phyloP scores from a whole-genome alignment of 2,797 vertebrate species.

The Acanthurus tractus region DNA sequence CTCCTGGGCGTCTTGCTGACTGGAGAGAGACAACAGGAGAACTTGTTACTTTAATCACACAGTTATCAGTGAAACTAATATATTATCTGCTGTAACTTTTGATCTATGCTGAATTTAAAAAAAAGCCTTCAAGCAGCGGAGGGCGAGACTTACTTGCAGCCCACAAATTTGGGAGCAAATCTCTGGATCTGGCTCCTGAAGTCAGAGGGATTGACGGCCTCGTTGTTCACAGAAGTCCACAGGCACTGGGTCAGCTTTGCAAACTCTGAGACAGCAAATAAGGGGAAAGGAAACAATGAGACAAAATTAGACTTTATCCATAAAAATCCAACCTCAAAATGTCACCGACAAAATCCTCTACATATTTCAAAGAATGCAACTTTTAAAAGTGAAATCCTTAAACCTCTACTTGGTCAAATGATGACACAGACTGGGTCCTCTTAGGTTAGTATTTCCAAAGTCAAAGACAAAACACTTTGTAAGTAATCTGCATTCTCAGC shows the following conservation, averaged over 20 bases:
- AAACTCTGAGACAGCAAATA: conserved; percentile 86
- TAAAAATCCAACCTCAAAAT: background rate
- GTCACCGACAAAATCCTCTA: background rate
- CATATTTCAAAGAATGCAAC: background rate
- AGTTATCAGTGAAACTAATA: too few relatives aligned
- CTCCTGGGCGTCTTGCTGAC: conserved; percentile 98
- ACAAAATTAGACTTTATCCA: background rate
- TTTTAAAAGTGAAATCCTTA: too few relatives aligned
- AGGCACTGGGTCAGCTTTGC: conserved; percentile 93
- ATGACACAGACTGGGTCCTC: background rate
- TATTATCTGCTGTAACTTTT: too few relatives aligned
- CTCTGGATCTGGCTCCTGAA: conserved; percentile 97
- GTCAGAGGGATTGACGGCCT: conserved; percentile 93
- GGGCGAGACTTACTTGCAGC: conserved; percentile 91
- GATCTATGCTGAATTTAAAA: background rate
- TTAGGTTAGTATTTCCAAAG: background rate
- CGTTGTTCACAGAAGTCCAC: conserved; percentile 92
- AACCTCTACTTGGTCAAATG: background rate
- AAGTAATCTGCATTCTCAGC: background rate
- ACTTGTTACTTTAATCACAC: background rate
- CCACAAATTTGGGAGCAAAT: conserved; percentile 94
- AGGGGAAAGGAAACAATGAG: background rate
- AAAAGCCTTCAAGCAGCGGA: rapidly evolving
- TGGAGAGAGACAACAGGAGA: conserved; percentile 56
- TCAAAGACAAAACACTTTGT: too few relatives aligned